phyloP scores from a whole-genome alignment of 2,797 vertebrate genomes.

The Coregonus ussuriensis region DNA sequence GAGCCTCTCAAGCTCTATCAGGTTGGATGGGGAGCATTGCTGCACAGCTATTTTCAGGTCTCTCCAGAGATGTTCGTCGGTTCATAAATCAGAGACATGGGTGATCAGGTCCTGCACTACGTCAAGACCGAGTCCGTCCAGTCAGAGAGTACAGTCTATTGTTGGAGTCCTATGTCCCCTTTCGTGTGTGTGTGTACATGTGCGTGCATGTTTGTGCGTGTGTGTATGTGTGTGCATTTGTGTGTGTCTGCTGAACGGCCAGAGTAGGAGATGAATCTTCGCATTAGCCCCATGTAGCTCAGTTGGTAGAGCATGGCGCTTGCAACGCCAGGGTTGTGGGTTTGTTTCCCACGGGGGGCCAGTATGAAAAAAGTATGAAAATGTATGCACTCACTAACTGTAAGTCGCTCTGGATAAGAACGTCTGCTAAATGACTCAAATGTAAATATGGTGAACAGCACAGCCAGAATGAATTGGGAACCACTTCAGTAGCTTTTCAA shows the following conservation, averaged over 20 bases:
- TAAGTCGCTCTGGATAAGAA: too few relatives aligned
- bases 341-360: too few relatives aligned
- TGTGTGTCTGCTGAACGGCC: constrained; percentile 30
- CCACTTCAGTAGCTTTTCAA: constrained; percentile 69
- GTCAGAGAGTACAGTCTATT: constrained; percentile 6
- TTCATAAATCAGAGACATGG: constrained; percentile 19
- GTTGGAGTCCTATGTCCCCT: not conserved
- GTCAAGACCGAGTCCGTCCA: constrained; percentile 25
- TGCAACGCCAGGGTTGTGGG: too few relatives aligned
- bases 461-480: constrained; percentile 62
- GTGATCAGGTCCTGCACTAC: constrained; percentile 42
- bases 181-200: constrained; percentile 7
- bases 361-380: too few relatives aligned
- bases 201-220: constrained; percentile 4
- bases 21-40: too few relatives aligned
- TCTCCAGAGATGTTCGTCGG: too few relatives aligned
- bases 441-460: constrained; percentile 43
- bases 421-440: too few relatives aligned
- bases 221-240: too few relatives aligned
- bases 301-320: too few relatives aligned
- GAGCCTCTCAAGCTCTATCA: too few relatives aligned
- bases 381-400: too few relatives aligned
- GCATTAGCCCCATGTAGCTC: constrained; percentile 58
- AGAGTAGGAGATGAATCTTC: constrained; percentile 56
- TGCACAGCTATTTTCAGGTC: too few relatives aligned